Evolutionary conservation across 2,888 invertebrate genomes (phyloP), one percentile per base, ranked within the genome.

Genomic region (Autographa pulchrina): DNA sequence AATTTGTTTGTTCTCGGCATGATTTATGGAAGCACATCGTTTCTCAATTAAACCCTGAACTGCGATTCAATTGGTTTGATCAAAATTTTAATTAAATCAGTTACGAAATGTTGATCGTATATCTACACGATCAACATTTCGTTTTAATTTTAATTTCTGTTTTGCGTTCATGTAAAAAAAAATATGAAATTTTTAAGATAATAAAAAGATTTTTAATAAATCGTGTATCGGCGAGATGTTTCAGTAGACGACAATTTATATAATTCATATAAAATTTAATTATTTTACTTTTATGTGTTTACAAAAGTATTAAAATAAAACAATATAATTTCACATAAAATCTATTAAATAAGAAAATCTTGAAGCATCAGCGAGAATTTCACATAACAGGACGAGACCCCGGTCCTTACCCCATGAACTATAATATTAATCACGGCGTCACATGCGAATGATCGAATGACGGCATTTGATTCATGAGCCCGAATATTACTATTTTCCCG

Each of bases 391-490:
- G 7, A 60, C 38, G 32, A 68, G 20, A 64, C 18, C 38, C 20
- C 60, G 74, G 41, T 65, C 18, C 54, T 68, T 65, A 71, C 35
- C 79, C 58, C 18, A 41, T 18, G 68, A 65, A 70, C 60, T 54
- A 72, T 65, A 61, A 56, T 65, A 80, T 70, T 68, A 76, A 76
- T 80, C 69, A 75, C 43, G 14, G 63, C 65, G 41, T 41, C 77
- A 75, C 65, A 38, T 76, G 77, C 16, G 77, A 78, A 72, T 75
- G 69, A 78, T 72, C 72, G 67, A 72, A 78, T 54, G 31, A 65
- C 25, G 35, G 38, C 68, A 60, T 77, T 80, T 80, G 81, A 68
- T 77, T 70, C 73, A 66, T 68, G 65, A 71, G 38, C 43, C 58
- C 20, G 68, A 68, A 71, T 68, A 75, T 77, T 75, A 71, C 60